Conservation (phyloP, 1,140 invertebrate species). For the Sycophila sp. region DNA sequence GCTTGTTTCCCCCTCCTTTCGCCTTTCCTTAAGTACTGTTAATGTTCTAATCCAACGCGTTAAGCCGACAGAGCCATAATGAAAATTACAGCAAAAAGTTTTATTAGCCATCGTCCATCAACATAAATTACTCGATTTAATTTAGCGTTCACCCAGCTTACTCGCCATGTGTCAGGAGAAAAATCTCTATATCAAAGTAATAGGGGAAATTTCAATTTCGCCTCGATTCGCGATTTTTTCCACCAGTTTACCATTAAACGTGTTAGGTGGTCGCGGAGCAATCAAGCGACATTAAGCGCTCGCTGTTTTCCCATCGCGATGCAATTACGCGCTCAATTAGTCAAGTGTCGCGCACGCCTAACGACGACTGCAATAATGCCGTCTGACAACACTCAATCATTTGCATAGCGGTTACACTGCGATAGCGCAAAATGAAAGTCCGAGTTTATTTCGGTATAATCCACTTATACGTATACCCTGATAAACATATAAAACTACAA, state of each 20-base stretch:
- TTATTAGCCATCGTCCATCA: background rate
- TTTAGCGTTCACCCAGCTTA: background rate
- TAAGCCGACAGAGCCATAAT: background rate
- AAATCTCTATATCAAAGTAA: too few species aligned
- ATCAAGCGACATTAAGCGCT: background rate
- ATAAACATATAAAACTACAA: too few species aligned
- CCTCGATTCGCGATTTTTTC: background rate
- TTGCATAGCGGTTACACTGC: conserved; percentile 24
- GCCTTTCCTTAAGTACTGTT: too few species aligned
- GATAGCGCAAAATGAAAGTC: background rate
- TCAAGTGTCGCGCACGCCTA: background rate
- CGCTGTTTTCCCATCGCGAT: conserved; percentile 31
- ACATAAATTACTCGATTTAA: background rate
- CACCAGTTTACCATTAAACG: background rate
- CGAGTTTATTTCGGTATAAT: background rate
- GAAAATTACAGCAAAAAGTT: background rate
- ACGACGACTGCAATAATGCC: background rate
- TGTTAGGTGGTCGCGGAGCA: conserved; percentile 2
- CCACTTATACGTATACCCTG: too few species aligned
- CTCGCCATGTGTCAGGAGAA: background rate
- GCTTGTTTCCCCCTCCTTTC: too few species aligned
- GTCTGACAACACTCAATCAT: conserved; percentile 13
- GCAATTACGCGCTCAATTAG: conserved; percentile 31
- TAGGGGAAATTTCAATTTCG: background rate
- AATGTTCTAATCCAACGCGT: background rate